Evolutionary conservation across 2,888 invertebrate genomes (phyloP).

Genomic region (Ptychoptera albimana): DNA sequence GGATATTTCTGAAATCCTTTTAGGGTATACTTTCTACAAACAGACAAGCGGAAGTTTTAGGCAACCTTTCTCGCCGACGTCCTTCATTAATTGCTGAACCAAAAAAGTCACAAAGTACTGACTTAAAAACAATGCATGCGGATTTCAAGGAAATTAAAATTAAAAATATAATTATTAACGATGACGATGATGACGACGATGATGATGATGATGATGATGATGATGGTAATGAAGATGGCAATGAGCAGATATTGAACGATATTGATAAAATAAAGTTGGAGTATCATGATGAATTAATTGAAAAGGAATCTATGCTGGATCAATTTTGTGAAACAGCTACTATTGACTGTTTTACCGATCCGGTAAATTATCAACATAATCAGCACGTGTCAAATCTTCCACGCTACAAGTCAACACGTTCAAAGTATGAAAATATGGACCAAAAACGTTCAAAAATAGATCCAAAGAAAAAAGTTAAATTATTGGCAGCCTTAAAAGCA

Average conservation of each 20-base stretch:
- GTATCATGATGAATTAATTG: background rate
- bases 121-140: too few species aligned
- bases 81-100: too few species aligned
- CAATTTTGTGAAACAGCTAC: background rate
- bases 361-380: background rate
- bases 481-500: slow-evolving; percentile 44
- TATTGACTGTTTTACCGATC: background rate
- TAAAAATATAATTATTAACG: too few species aligned
- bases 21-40: too few species aligned
- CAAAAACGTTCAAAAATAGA: slow-evolving; percentile 9
- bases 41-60: too few species aligned
- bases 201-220: background rate
- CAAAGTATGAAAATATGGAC: background rate
- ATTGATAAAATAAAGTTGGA: background rate
- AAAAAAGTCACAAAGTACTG: too few species aligned
- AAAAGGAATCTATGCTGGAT: background rate
- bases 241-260: background rate
- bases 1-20: too few species aligned
- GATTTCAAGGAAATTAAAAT: too few species aligned
- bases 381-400: background rate
- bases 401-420: background rate
- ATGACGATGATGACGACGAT: too few species aligned
- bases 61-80: too few species aligned
- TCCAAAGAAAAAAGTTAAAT: slow-evolving; percentile 35
- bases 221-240: background rate